These are phyloP conservation scores for Poeciliopsis occidentalis DNA, from an alignment of 2,113 vertebrate species.

Conservation along the genomic window DNA sequence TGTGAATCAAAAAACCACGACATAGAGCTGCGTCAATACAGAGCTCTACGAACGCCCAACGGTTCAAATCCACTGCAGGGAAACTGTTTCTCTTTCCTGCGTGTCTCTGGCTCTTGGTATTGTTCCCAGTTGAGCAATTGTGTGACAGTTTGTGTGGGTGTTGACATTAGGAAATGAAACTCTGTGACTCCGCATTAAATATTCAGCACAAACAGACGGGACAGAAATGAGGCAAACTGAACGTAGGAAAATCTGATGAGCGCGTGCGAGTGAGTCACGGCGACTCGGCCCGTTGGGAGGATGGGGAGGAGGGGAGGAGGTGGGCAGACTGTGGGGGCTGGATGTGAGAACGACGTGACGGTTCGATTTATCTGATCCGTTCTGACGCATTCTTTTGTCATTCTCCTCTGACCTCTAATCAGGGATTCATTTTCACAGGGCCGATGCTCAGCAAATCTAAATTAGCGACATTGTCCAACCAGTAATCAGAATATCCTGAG, in stretches of 20 bases:
- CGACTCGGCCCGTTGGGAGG: constrained; percentile 11
- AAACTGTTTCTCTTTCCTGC: background rate
- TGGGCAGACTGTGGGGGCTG: constrained; percentile 3
- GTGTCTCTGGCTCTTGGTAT: constrained; percentile 28
- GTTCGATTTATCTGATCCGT: background rate
- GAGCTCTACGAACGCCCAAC: background rate
- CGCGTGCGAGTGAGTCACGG: constrained; percentile 23
- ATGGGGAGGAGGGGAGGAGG: background rate
- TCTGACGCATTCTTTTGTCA: background rate
- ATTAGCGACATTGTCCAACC: constrained; percentile 15
- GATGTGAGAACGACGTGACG: constrained; percentile 7
- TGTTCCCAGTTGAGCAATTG: constrained; percentile 19
- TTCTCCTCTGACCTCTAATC: constrained; percentile 21
- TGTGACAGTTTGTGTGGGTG: constrained; percentile 43
- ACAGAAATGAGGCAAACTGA: constrained; percentile 20
- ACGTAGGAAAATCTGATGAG: constrained; percentile 13
- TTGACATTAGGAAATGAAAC: constrained; percentile 55
- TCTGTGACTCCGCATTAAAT: constrained; percentile 28
- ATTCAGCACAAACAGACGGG: constrained; percentile 34
- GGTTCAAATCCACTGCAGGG: constrained; percentile 6
- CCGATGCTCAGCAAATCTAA: constrained; percentile 3
- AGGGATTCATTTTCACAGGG: background rate
- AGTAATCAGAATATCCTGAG: constrained; percentile 1
- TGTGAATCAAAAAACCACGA: background rate
- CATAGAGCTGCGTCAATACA: background rate